Evolutionary conservation across 2,797 vertebrate species (phyloP).

Genomic region (Gymnothorax javanicus): DNA sequence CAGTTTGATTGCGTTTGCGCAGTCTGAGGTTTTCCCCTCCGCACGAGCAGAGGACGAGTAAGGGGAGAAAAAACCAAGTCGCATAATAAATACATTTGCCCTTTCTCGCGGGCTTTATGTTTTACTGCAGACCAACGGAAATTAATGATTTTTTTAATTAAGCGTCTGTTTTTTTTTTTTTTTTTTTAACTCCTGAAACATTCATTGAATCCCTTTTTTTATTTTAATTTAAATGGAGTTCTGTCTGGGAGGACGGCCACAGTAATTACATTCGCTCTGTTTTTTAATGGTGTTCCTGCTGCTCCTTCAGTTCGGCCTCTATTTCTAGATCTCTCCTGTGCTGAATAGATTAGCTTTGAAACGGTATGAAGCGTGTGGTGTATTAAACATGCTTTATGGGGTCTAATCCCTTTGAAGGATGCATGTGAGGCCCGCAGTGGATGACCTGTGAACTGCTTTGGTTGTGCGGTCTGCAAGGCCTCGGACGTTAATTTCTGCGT

Average conservation of each 20-base stretch:
- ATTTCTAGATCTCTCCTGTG: not conserved
- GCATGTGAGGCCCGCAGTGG: not conserved
- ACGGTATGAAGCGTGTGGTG: not conserved
- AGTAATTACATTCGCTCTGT: conserved; percentile 35
- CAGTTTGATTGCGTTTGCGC: not conserved
- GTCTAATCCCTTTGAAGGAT: conserved; percentile 28
- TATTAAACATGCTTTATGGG: not conserved
- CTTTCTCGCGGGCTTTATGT: conserved; percentile 1
- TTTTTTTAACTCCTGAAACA: conserved; percentile 15
- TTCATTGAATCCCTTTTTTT: conserved; percentile 27
- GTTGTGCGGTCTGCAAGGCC: not conserved
- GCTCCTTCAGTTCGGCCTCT: conserved; percentile 14
- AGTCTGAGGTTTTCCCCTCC: not conserved
- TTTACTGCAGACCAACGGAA: conserved; percentile 39
- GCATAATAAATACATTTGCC: not conserved
- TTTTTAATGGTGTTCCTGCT: conserved; percentile 6
- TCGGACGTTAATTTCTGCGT: not conserved
- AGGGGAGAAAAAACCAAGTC: not conserved
- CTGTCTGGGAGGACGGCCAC: conserved; percentile 1
- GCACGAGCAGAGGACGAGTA: not conserved
- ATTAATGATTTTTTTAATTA: conserved; percentile 59
- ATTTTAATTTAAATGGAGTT: conserved; percentile 29
- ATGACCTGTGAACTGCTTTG: not conserved
- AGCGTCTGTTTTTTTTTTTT: conserved; percentile 35
- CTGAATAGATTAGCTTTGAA: not conserved